Evolutionary conservation across 2,888 invertebrate genomes (phyloP), one percentile per base, ranked within the genome.

Genomic region (Tortrix viridana): DNA sequence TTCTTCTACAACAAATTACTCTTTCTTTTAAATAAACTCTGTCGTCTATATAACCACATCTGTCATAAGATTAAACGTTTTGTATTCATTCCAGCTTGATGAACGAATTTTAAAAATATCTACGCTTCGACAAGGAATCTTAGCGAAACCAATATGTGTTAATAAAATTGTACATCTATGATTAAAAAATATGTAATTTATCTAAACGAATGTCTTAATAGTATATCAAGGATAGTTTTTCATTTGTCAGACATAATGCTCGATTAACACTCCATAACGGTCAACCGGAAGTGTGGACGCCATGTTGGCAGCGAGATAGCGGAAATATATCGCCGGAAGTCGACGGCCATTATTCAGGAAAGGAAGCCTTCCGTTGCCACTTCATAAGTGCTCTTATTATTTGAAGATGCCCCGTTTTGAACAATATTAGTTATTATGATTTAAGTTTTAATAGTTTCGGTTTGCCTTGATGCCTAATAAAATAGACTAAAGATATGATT

Each of bases 271-370:
- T 86, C 84, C 82, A 86, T 88, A 90, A 88, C 85, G 90, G 90
- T 88, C 89, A 89, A 84, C 78, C 85, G 91, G 89, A 90, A 81
- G 84, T 80, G 73, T 76, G 82, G 85, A 76, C 84, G 88, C 89
- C 88, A 87, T 85, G 82, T 83, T 87, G 88, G 82, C 79, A 79
- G 77, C 75, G 81, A 88, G 91, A 91, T 91, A 91, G 88, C 87
- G 89, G 90, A 90, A 91, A 91, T 90, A 91, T 90, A 91, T 90
- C 85, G 79, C 87, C 85, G 91, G 91, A 89, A 85, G 88, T 86
- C 75, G 80, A 81, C 77, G 74, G 78, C 88, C 86, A 90, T 91
- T 91, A 90, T 89, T 90, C 86, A 89, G 86, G 82, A 86, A 88
- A 83, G 88, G 83, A 84, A 79, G 74, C 76, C 79, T 86, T 86